Conservation (phyloP, 2,888 invertebrate genomes). For the Chloroclystis v-ata region DNA sequence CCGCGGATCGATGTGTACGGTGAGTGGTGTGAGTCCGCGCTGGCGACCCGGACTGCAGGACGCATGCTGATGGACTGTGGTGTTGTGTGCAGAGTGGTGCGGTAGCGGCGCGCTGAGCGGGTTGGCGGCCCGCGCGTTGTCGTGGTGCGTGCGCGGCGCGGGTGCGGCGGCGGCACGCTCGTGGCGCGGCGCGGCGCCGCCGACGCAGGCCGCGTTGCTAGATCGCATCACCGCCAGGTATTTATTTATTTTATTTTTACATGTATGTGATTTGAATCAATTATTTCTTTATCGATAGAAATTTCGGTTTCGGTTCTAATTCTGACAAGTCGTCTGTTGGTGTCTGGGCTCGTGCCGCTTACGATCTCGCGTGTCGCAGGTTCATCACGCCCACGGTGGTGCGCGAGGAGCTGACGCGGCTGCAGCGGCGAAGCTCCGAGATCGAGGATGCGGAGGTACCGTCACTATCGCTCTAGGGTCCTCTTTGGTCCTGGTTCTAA, state of each 20-base stretch:
- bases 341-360: too few species aligned
- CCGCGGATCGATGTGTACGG: constrained; percentile 23
- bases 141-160: constrained; percentile 79
- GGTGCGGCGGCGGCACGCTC: constrained; percentile 62
- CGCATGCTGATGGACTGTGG: background rate
- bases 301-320: too few species aligned
- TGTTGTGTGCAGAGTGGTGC: constrained; percentile 11
- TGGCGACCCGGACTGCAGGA: background rate
- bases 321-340: too few species aligned
- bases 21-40: constrained; percentile 26
- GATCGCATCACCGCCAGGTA: constrained; percentile 14
- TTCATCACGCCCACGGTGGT: constrained; percentile 19
- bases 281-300: too few species aligned
- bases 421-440: constrained; percentile 27
- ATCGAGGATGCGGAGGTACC: constrained; percentile 33
- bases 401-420: constrained; percentile 18
- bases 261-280: too few species aligned
- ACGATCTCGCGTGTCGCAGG: constrained; percentile 6
- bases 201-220: constrained; percentile 17
- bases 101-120: constrained; percentile 73
- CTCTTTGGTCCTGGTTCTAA: too few species aligned
- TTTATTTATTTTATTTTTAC: too few species aligned
- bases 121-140: constrained; percentile 82
- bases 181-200: constrained; percentile 34
- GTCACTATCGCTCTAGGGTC: too few species aligned